Evolutionary conservation across 1,140 invertebrate genomes (phyloP).

Genomic region (Alviniconcha marisindica): DNA sequence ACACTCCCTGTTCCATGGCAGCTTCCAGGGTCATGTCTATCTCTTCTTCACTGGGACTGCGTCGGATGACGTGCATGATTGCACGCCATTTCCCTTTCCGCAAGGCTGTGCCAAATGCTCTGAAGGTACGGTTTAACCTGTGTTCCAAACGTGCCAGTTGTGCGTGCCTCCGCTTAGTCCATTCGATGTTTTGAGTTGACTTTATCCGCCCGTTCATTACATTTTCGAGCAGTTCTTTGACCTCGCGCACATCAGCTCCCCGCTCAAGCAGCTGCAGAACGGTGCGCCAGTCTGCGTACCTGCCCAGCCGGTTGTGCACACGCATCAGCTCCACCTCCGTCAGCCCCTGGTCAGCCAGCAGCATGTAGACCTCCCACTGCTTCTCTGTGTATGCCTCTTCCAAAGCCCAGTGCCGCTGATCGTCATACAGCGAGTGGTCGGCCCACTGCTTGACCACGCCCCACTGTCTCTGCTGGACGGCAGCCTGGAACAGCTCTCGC

Average conservation of each 20-base stretch:
- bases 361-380: background rate
- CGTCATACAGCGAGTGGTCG: background rate
- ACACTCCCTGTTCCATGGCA: background rate
- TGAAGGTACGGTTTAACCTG: background rate
- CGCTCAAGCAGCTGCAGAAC: background rate
- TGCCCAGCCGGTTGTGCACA: background rate
- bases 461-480: background rate
- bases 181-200: background rate
- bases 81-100: background rate
- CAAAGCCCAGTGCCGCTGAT: constrained; percentile 3
- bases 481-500: background rate
- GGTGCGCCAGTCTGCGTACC: background rate
- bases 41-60: background rate
- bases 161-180: too few species aligned
- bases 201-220: background rate
- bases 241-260: background rate
- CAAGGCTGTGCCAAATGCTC: background rate
- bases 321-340: background rate
- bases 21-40: background rate
- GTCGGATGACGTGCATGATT: background rate
- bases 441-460: background rate
- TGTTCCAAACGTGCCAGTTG: background rate
- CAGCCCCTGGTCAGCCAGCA: background rate
- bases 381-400: background rate
- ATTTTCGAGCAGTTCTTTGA: background rate